Base-by-base conservation (phyloP, 2,113 vertebrate species). In the Bagarius yarrelli region DNA sequence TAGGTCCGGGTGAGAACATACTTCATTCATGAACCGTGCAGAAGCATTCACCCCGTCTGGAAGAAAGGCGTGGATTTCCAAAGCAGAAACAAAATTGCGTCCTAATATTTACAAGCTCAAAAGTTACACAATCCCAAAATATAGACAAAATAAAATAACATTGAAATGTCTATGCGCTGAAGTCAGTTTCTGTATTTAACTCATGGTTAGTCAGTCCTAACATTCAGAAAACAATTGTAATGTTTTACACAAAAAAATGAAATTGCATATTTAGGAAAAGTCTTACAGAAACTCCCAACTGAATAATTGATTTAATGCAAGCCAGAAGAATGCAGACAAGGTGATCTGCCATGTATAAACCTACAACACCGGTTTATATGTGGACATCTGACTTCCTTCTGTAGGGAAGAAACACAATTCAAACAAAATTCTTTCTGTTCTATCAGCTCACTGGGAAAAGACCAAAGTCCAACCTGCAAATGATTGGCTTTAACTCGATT, bases 261-360 rank as follows among this genome's bases (percentile, higher is more conserved):
- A n/a, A n/a, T n/a, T n/a, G n/a, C n/a, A n/a, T n/a, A n/a, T n/a
- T n/a, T n/a, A n/a, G n/a, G n/a, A n/a, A n/a, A n/a, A n/a, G n/a
- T n/a, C n/a, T n/a, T n/a, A 25, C 25, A 16, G 16, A 47, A 70
- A 25, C n/a, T 15, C 15, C 13, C 47, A 67, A 0, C 66, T 25
- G n/a, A n/a, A n/a, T n/a, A n/a, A 27, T 55, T 36, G 15, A 25
- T 80, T 69, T 40, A 80, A 76, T 60, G 44, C 60, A 27, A 4
- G 2, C 32, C 21, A 18, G 13, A 5, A 47, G 59, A 75, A 56
- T 16, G 32, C 30, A 66, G 50, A 34, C 3, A 66, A 55, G 60
- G 79, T 75, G 59, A 81, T 50, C 60, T 66, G 25, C 16, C 71
- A 12, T n/a, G n/a, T 56, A 27, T 30, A 27, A 55, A 70, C 14